These are phyloP conservation scores for Pararge aegeria DNA, from an alignment of 1,140 invertebrate genomes.

Conservation along the genomic window DNA sequence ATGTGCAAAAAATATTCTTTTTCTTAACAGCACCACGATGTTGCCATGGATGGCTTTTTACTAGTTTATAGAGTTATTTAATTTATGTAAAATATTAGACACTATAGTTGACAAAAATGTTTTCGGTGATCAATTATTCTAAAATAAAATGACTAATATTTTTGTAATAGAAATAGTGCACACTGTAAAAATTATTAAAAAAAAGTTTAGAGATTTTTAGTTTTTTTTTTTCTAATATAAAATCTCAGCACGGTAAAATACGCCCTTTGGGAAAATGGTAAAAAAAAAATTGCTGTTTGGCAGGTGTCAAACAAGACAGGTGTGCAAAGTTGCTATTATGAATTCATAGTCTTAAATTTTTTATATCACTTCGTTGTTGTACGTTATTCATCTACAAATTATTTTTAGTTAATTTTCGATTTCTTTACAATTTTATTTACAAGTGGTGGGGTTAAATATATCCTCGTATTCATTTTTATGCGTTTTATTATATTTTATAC, in stretches of 20 bases:
- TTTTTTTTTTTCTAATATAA: too few species aligned
- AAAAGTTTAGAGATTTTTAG: too few species aligned
- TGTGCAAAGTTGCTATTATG: not conserved
- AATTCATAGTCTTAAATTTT: conserved; percentile 26
- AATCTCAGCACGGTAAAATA: too few species aligned
- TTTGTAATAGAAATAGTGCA: not conserved
- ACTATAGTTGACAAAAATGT: not conserved
- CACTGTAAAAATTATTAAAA: not conserved
- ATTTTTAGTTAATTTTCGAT: conserved; percentile 34
- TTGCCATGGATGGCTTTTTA: conserved; percentile 27
- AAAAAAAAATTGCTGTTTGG: too few species aligned
- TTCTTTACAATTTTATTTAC: conserved; percentile 19
- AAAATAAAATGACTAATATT: not conserved
- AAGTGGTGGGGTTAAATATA: not conserved
- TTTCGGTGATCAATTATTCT: not conserved
- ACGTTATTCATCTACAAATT: conserved; percentile 31
- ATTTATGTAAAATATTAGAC: conserved; percentile 17
- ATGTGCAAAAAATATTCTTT: conserved; percentile 44
- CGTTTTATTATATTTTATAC: too few species aligned
- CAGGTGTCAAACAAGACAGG: not conserved
- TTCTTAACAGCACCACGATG: conserved; percentile 45
- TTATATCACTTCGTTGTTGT: conserved; percentile 25
- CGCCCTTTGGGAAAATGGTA: too few species aligned
- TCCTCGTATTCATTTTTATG: conserved; percentile 17
- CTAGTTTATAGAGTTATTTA: conserved; percentile 16